phyloP scores from a whole-genome alignment of 2,113 vertebrate genomes.

The Propithecus coquereli region DNA sequence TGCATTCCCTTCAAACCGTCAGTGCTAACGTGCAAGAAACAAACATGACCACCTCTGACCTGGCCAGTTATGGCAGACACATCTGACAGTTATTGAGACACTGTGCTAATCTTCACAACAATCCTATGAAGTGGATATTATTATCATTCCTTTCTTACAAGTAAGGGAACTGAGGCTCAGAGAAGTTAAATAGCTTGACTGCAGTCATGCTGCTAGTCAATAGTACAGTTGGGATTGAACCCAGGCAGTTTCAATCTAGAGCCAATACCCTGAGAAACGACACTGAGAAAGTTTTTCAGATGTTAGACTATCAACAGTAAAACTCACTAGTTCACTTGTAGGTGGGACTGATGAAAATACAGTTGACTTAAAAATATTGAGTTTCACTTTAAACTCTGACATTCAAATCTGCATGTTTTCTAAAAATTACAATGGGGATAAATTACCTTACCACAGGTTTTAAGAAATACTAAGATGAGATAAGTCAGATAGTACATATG shows the following conservation, averaged over 20 bases:
- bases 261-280: not conserved
- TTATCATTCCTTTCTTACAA: not conserved
- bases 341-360: not conserved
- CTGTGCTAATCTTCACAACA: not conserved
- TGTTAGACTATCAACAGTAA: not conserved
- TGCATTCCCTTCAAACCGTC: not conserved
- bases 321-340: not conserved
- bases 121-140: not conserved
- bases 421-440: not conserved
- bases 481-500: not conserved
- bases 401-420: not conserved
- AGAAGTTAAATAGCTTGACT: not conserved
- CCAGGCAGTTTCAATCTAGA: not conserved
- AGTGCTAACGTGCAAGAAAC: not conserved
- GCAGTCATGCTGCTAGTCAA: not conserved
- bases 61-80: not conserved
- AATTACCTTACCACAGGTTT: not conserved
- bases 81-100: not conserved
- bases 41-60: not conserved
- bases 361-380: not conserved
- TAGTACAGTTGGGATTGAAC: not conserved
- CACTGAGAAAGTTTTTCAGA: not conserved
- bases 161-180: not conserved
- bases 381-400: not conserved
- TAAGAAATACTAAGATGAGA: constrained; percentile 4